Percentiles rank a stretch among this genome's conserved stretches.
Evolutionary conservation across 1,140 invertebrate species (phyloP).

Genomic region (Sitodiplosis mosellana): DNA sequence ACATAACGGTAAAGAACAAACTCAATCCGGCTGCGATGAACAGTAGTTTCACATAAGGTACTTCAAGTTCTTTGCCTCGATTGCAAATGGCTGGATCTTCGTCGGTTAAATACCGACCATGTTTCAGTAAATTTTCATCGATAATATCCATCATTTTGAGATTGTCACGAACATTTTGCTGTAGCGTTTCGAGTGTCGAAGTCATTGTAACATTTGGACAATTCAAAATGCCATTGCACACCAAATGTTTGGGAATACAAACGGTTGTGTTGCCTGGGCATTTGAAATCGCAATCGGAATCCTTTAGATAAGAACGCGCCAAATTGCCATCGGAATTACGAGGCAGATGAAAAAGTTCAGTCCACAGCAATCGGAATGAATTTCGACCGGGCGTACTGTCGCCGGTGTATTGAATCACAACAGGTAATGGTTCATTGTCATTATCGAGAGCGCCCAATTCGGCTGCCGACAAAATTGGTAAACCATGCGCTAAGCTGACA

Average conservation of each 20-base stretch:
- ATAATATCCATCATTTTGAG: constrained; percentile 32
- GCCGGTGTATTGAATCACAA: constrained; percentile 51
- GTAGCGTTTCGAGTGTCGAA: constrained; percentile 28
- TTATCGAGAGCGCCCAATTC: constrained; percentile 44
- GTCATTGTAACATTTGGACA: constrained; percentile 47
- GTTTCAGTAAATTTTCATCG: constrained; percentile 25
- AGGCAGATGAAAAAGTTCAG: constrained; percentile 69
- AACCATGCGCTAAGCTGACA: constrained; percentile 51
- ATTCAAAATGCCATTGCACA: constrained; percentile 74
- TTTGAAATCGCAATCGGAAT: constrained; percentile 55
- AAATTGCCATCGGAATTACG: constrained; percentile 62
- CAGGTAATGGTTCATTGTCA: constrained; percentile 34
- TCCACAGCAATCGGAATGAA: constrained; percentile 75
- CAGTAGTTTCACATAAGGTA: constrained; percentile 30
- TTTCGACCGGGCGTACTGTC: constrained; percentile 43
- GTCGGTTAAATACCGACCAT: constrained; percentile 33
- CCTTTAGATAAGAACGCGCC: constrained; percentile 46
- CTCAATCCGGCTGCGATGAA: constrained; percentile 30
- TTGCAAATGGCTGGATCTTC: constrained; percentile 44
- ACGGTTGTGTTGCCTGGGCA: constrained; percentile 64
- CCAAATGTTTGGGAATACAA: constrained; percentile 59
- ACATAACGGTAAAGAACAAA: constrained; percentile 23
- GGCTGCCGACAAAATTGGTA: constrained; percentile 55
- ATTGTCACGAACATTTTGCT: constrained; percentile 32
- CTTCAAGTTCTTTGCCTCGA: constrained; percentile 17